Evolutionary conservation across 2,888 invertebrate genomes (phyloP).

Genomic region (Cryptocephalus moraei): DNA sequence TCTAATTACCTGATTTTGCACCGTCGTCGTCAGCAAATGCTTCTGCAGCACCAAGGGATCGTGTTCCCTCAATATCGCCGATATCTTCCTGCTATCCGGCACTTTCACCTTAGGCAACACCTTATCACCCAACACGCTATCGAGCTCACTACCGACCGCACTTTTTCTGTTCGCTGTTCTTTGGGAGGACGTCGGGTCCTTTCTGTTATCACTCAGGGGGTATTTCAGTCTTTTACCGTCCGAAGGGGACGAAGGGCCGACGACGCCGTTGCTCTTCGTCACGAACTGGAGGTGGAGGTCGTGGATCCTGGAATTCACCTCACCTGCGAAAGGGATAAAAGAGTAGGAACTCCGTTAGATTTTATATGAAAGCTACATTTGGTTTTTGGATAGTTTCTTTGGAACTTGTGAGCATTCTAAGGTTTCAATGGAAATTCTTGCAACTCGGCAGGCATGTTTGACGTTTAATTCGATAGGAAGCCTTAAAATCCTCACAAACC

Average conservation of each 20-base stretch:
- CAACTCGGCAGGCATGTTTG: no score
- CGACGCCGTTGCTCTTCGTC: constrained; percentile 20
- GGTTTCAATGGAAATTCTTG: no score
- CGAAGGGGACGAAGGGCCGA: constrained; percentile 7
- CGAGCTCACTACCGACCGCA: constrained; percentile 53
- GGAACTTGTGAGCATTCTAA: no score
- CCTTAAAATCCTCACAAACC: no score
- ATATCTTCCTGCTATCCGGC: constrained; percentile 65
- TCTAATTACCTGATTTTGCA: constrained; percentile 67
- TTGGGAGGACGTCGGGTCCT: constrained; percentile 27
- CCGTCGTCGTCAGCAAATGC: constrained; percentile 70
- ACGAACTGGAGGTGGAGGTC: constrained; percentile 44
- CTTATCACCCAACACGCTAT: constrained; percentile 55
- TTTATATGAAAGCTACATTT: no score
- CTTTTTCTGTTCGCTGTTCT: constrained; percentile 23
- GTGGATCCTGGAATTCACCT: constrained; percentile 47
- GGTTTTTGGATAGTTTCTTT: no score
- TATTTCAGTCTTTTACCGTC: constrained; percentile 1
- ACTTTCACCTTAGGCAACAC: constrained; percentile 50
- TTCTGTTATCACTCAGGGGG: constrained; percentile 1
- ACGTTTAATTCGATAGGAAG: no score
- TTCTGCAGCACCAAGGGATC: constrained; percentile 75
- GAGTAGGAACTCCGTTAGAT: no score
- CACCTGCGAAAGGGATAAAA: constrained; percentile 20
- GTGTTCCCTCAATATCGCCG: constrained; percentile 73